Evolutionary conservation across 2,888 invertebrate species (phyloP).

Genomic region (Trachelus stipa): DNA sequence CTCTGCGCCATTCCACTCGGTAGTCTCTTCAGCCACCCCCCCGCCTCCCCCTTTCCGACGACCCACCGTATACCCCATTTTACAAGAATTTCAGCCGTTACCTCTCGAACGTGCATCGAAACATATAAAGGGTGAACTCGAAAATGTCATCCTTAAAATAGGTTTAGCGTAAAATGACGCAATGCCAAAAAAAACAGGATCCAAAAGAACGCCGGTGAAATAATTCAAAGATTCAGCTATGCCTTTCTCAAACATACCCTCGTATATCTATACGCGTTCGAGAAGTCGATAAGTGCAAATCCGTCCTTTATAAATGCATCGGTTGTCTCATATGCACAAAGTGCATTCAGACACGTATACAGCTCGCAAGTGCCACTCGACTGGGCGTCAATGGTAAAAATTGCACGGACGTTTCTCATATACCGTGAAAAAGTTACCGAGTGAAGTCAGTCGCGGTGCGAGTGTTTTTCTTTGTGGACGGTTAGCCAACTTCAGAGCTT

Average conservation of each 20-base stretch:
- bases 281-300: neutral
- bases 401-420: neutral
- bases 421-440: neutral
- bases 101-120: neutral
- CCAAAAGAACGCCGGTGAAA: neutral
- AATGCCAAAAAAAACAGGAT: neutral
- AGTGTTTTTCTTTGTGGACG: slow-evolving; percentile 3
- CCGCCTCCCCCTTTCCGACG: neutral
- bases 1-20: slow-evolving; percentile 20
- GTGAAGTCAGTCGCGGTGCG: neutral
- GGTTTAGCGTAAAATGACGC: neutral
- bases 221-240: neutral
- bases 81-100: neutral
- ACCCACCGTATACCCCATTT: neutral
- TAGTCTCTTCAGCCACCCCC: slow-evolving; percentile 17
- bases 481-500: slow-evolving; percentile 19
- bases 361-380: neutral
- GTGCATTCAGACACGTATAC: neutral
- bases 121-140: neutral
- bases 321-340: neutral
- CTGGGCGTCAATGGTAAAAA: neutral
- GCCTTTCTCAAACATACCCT: neutral
- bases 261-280: neutral
- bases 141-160: neutral
- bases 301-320: neutral